A percentile compares a stretch with the other conserved stretches of the same genome.
These are phyloP conservation scores for Hyposoter dolosus DNA, from an alignment of 2,888 invertebrate species.

Conservation along the genomic window DNA sequence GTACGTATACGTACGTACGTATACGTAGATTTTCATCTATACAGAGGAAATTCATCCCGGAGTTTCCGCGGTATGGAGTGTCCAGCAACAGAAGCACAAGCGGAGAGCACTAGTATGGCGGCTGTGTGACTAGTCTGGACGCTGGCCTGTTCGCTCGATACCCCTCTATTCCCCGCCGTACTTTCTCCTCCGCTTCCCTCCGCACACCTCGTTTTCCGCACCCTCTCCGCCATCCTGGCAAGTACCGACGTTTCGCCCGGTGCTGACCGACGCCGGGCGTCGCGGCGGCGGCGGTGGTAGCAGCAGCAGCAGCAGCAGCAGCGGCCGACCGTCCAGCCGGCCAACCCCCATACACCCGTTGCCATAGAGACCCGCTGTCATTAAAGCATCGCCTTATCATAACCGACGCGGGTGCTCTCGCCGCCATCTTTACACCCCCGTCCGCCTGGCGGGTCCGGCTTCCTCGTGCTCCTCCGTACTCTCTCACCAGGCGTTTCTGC, in stretches of 20 bases:
- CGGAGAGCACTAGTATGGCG: conserved; percentile 81
- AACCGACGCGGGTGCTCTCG: conserved; percentile 83
- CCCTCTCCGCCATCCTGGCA: conserved; percentile 65
- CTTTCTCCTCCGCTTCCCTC: conserved; percentile 60
- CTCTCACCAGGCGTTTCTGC: conserved; percentile 46
- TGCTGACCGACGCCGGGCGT: conserved; percentile 84
- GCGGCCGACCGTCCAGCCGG: conserved; percentile 65
- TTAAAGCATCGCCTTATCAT: conserved; percentile 85
- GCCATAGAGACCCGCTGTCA: conserved; percentile 84
- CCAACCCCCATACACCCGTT: conserved; percentile 83
- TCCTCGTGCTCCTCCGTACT: conserved; percentile 64
- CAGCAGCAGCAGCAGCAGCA: conserved; percentile 70
- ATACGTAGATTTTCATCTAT: conserved; percentile 66
- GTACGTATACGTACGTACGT: conserved; percentile 48
- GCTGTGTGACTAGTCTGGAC: conserved; percentile 73
- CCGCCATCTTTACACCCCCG: conserved; percentile 84
- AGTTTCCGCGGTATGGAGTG: conserved; percentile 79
- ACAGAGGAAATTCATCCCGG: conserved; percentile 82
- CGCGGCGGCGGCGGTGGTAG: conserved; percentile 78
- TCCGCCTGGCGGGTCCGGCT: conserved; percentile 68
- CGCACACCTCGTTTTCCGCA: conserved; percentile 55
- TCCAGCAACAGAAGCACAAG: conserved; percentile 72
- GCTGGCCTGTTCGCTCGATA: conserved; percentile 78
- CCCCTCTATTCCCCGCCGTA: conserved; percentile 72
- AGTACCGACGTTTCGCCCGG: conserved; percentile 72